Base-by-base conservation (phyloP, 2,113 vertebrate species). In the Larimichthys crocea region DNA sequence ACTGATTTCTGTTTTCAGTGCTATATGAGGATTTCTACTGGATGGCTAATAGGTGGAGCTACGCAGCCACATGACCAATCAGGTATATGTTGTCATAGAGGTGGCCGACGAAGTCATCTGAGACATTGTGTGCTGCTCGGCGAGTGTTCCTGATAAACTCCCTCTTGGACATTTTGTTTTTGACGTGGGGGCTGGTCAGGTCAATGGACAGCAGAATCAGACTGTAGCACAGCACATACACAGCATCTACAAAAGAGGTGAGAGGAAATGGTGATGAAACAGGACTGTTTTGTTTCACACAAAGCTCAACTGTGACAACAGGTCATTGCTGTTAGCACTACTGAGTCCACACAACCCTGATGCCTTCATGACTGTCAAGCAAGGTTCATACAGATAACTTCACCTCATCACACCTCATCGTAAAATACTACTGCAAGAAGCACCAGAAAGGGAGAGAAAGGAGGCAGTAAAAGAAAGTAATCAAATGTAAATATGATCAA, bases 61-160 rank as follows among this genome's bases (percentile, higher is more conserved):
- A 99, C 17, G 97, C 97, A 87, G 98, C 98, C 93, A 99, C 98
- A 0, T 99, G 98, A 93, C 98, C 98, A 76, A 99, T 97, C 94
- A 99, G 97, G 96, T 99, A 99, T 83, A 99, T 99, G 95, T 99
- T 99, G 96, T 99, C 98, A 82, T 99, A 99, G 85, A 99, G 98
- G 86, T 99, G 98, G 74, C 98, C 98, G 76, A 99, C 98, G 86
- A 99, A 99, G 95, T 99, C 98, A 91, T 99, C 98, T 24, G 97
- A 99, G 88, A 99, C 97, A 64, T 98, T 99, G 74, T 98, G 97
- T 10, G 98, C 98, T 29, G 98, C 98, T 29, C 97, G 95, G 3
- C 98, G 96, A 0, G 98, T 99, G 80, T 99, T 99, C 90, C 98
- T 96, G 92, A 99, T 99, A 90, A 99, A 99, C 94, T 99, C 98